Base-by-base conservation (phyloP, 2,113 vertebrate genomes). In the Nematolebias whitei region DNA sequence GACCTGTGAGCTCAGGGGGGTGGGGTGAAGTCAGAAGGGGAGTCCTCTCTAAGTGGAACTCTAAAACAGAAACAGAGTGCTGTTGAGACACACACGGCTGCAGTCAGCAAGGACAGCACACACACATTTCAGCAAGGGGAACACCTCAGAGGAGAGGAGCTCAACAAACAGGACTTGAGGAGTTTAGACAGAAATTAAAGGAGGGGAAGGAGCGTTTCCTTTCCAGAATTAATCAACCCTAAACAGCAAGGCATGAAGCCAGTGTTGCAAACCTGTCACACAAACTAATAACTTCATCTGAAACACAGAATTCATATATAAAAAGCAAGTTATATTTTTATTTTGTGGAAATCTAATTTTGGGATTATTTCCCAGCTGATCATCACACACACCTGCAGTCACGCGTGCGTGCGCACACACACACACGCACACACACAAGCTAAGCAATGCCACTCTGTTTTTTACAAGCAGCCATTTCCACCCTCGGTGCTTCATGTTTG, bases 11-110 rank as follows among this genome's bases (percentile, higher is more conserved):
- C 94, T 99, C 97, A 87, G 97, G 94, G 94, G 98, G 97, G 92
- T 98, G 96, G 92, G 97, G 96, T 96, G 97, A 96, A 92, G 96
- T 98, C 96, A 98, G 96, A 94, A 99, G 96, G 94, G 97, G 97
- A 93, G 96, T 99, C 96, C 97, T 95, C 95, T 99, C 97, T 98
- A 99, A 98, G 95, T 98, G 97, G 96, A 98, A 99, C 91, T 99
- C 97, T 99, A 97, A 96, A 98, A 98, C 59, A 93, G 93, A 98
- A 96, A 98, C 86, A 93, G 88, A 93, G 85, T 84, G 85, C 82
- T 76, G 81, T 86, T 91, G 83, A 92, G 88, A 89, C 79, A 85
- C 66, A 87, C 83, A 80, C 82, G 64, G 68, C 57, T 69, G 62
- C 57, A 35, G 40, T 49, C 70, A 55, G 49, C 48, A 14, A 76